Evolutionary conservation across 2,888 invertebrate species (phyloP).

Genomic region (Eucera pruinosa): DNA sequence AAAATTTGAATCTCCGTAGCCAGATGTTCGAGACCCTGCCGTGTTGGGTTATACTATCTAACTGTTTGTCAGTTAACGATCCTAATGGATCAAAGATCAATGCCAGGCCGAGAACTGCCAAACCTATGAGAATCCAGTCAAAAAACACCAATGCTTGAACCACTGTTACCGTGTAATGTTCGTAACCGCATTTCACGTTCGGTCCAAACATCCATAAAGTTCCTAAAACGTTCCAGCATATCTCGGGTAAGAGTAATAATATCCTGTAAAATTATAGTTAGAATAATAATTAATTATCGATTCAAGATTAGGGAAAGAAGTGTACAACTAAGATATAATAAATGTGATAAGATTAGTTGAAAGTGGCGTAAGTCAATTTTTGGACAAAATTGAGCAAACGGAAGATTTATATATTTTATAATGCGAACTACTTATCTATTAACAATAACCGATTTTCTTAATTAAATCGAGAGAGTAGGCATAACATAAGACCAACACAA

Average conservation of each 20-base stretch:
- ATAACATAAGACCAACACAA: too few species aligned
- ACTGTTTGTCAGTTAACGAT: conserved; percentile 75
- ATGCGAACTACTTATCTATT: too few species aligned
- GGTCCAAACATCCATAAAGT: conserved; percentile 93
- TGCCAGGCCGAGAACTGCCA: conserved; percentile 90
- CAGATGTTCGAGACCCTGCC: conserved; percentile 90
- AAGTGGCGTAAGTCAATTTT: too few species aligned
- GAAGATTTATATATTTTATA: too few species aligned
- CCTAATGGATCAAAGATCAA: conserved; percentile 94
- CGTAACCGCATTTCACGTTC: conserved; percentile 88
- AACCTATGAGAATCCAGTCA: conserved; percentile 92
- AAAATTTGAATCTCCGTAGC: conserved; percentile 91
- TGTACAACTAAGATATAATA: too few species aligned
- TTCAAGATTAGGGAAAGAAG: too few species aligned
- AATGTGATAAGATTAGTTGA: too few species aligned
- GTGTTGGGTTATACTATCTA: conserved; percentile 87
- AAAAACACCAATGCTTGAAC: conserved; percentile 92
- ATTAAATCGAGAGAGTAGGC: too few species aligned
- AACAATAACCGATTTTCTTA: too few species aligned
- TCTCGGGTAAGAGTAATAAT: conserved; percentile 90
- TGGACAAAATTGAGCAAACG: too few species aligned
- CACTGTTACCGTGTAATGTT: conserved; percentile 89
- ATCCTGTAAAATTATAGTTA: conserved; percentile 85
- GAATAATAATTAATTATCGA: not conserved
- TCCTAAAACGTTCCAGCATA: conserved; percentile 91